These are phyloP conservation scores for Pelochelys cantorii DNA, from an alignment of 2,797 vertebrate species.

Conservation along the genomic window DNA sequence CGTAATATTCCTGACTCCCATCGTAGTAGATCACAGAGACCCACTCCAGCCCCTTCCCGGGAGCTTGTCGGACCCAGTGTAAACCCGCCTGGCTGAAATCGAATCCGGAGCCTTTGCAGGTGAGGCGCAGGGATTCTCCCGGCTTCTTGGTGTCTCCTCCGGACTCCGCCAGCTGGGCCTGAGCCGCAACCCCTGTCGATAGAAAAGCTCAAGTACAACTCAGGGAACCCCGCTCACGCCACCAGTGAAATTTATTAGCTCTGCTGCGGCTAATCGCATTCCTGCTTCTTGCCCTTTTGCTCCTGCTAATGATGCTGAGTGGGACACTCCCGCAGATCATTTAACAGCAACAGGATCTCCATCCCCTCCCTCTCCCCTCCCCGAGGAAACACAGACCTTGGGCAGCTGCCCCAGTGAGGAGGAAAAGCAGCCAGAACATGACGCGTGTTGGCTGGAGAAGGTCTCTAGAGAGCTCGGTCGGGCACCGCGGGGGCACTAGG, in stretches of 20 bases:
- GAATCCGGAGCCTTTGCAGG: background rate
- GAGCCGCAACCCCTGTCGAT: too few species aligned
- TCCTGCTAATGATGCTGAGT: too few species aligned
- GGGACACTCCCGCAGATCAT: rapidly evolving
- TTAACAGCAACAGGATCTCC: too few species aligned
- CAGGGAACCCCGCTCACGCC: too few species aligned
- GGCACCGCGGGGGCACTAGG: too few species aligned
- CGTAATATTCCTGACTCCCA: background rate
- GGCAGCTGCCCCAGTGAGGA: background rate
- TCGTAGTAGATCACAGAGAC: background rate
- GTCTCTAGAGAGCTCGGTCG: too few species aligned
- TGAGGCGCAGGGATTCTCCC: background rate
- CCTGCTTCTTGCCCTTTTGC: too few species aligned
- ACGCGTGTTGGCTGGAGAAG: background rate
- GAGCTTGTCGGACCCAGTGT: background rate
- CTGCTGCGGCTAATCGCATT: too few species aligned
- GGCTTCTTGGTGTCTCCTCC: background rate
- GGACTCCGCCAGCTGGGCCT: background rate
- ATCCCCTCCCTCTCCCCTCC: too few species aligned
- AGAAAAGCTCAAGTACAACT: background rate
- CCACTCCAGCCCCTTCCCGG: background rate
- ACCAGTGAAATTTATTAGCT: too few species aligned
- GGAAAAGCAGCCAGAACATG: background rate
- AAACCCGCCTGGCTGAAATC: background rate
- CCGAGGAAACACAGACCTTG: rapidly evolving